Percentiles rank a stretch among this genome's conserved stretches.
Conservation (phyloP, 2,113 vertebrate species). For the Cheirogaleus medius region DNA sequence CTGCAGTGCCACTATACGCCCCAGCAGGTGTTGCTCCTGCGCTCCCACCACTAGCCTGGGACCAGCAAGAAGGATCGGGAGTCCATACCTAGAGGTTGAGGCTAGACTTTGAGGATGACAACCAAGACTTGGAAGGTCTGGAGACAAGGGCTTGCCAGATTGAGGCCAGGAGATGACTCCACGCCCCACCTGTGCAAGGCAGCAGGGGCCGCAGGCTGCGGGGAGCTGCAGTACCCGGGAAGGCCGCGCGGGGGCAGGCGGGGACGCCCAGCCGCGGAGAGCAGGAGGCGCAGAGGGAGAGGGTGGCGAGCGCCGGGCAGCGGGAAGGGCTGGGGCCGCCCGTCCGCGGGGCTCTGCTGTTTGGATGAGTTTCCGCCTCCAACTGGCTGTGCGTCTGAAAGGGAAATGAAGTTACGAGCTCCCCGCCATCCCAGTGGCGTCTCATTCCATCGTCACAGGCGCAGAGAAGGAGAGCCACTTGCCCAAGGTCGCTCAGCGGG, state of each 20-base stretch:
- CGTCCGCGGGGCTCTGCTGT: neutral
- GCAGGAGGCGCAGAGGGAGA: neutral
- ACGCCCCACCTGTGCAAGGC: neutral
- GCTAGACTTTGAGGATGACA: neutral
- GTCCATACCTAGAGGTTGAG: neutral
- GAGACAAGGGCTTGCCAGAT: neutral
- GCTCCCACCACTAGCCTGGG: neutral
- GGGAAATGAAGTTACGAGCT: neutral
- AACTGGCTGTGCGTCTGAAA: neutral
- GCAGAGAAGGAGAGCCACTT: neutral
- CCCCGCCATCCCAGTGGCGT: neutral
- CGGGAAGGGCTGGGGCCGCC: neutral
- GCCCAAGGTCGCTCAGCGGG: neutral
- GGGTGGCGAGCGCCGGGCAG: fast-evolving
- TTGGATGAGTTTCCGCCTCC: neutral
- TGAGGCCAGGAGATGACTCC: neutral
- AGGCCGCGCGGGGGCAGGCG: neutral
- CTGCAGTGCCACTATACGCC: neutral
- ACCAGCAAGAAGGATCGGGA: neutral
- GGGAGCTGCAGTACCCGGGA: neutral
- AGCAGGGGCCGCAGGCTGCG: fast-evolving
- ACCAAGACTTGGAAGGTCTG: neutral
- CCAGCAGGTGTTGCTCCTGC: neutral
- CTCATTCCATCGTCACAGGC: neutral
- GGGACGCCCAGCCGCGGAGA: neutral